Conservation (phyloP, 2,113 vertebrate genomes). For the Thryonomys swinderianus region DNA sequence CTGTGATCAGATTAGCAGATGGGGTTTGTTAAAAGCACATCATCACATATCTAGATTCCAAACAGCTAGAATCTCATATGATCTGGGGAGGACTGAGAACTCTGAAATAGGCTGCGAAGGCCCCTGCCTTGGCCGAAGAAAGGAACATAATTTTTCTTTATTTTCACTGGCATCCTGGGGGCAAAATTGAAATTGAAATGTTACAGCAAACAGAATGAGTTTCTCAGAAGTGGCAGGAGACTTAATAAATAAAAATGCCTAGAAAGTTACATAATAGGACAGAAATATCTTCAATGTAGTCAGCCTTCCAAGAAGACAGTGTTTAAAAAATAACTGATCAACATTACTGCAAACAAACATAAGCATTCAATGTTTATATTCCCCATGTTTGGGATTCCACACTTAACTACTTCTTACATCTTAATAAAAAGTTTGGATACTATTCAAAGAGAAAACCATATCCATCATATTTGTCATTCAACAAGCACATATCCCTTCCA, state of each 20-base stretch:
- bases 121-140: background rate
- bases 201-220: background rate
- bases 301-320: background rate
- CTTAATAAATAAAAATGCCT: conserved; percentile 15
- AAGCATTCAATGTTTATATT: background rate
- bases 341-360: background rate
- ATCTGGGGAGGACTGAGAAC: background rate
- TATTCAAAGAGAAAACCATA: background rate
- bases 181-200: background rate
- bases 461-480: background rate
- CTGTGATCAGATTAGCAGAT: background rate
- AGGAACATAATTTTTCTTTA: background rate
- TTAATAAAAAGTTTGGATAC: background rate
- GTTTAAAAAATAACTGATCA: background rate
- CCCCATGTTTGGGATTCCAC: background rate
- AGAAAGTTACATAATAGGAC: background rate
- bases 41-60: background rate
- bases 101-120: background rate
- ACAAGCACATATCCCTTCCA: background rate
- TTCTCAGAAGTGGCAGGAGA: conserved; percentile 21
- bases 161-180: background rate
- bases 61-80: background rate
- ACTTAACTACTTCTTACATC: background rate
- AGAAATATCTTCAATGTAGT: conserved; percentile 3
- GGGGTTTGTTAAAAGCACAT: background rate